Base-by-base conservation (phyloP, 2,888 invertebrate species). In the Arctia plantaginis region DNA sequence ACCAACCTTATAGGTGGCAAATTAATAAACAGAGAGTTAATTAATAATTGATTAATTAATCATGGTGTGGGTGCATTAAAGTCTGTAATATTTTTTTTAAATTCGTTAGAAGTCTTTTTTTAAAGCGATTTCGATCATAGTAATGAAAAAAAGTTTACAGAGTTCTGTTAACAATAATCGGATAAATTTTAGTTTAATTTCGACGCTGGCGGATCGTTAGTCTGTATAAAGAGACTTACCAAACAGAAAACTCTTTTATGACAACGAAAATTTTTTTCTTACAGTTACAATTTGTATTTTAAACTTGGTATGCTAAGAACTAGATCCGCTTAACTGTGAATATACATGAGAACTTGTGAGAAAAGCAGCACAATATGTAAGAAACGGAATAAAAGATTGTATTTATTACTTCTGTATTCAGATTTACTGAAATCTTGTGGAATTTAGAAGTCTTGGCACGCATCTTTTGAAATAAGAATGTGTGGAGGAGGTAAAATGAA, bases 261-360 rank as follows among this genome's bases (percentile, higher is more conserved):
- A 44, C 30, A 18, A 4, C 13, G 10, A 44, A 44, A 44, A 44
- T 44, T 18, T 66, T 66, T 44, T 27, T 18, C 20, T 66, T 30
- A 30, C 3, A 44, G 30, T 27, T 66, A n/a, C 15, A 30, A 13
- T 44, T 41, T 44, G 30, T 3, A 6, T 18, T 66, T 44, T 30
- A 30, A 27, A 27, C 66, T 66, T 23, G 15, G 39, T 27, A 27
- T 15, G 44, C 30, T 44, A 20, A 66, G 30, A 44, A 66, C 66
- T 66, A 30, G 44, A 66, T 44, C 20, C 18, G 41, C 20, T 30
- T 27, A 66, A 44, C 30, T 41, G 27, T 66, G 15, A 66, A 41
- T 30, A 66, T 66, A 41, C 39, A 66, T 66, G 41, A 41, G 66
- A 27, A 27, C 66, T 66, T 41, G 7, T 66, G 66, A 66, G 23